Base-by-base conservation (phyloP, 2,797 vertebrate genomes). In the Anas acuta region DNA sequence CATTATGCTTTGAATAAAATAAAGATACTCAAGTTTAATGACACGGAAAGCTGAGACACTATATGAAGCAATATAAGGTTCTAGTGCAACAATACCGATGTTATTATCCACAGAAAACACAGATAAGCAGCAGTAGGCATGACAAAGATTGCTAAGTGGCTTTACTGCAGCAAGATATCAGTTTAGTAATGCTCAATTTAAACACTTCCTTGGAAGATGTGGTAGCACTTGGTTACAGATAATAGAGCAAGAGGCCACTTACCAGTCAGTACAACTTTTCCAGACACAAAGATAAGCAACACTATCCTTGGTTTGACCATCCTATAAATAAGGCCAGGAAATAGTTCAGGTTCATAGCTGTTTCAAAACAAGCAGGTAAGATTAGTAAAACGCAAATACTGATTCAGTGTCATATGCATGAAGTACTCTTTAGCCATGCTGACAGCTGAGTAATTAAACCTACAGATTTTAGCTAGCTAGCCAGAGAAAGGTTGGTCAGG, bases 261-360 rank as follows among this genome's bases (percentile, higher is more conserved):
- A 99, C 99, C 99, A n/a, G 99, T 99, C 93, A 99, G 97, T 22
- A 99, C 99, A 78, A 99, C 99, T 96, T 99, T 99, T 91, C 99
- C 99, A n/a, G 99, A 99, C 49, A 99, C 99, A 45, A 99, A 99
- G 95, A 99, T 99, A 73, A 99, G 98, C 92, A 99, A 97, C 35
- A 99, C 99, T 87, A 99, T 99, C 22, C 99, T 98, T 88, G 99
- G 99, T 84, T 99, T 99, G 96, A 99, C 99, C 99, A 99, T 99
- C 89, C 99, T 98, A 84, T 99, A 99, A 96, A 99, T 99, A 87
- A 99, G 98, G 56, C 99, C 99, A 69, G 99, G 99, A 97, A 99
- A 99, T 19, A 99, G 97, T 92, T 99, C 99, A 2, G 99, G 99
- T 93, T 99, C 99, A 49, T 99, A 99, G 96, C 99, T 99, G 97